Conservation (phyloP, 2,888 invertebrate genomes). For the Napeogenes inachia region DNA sequence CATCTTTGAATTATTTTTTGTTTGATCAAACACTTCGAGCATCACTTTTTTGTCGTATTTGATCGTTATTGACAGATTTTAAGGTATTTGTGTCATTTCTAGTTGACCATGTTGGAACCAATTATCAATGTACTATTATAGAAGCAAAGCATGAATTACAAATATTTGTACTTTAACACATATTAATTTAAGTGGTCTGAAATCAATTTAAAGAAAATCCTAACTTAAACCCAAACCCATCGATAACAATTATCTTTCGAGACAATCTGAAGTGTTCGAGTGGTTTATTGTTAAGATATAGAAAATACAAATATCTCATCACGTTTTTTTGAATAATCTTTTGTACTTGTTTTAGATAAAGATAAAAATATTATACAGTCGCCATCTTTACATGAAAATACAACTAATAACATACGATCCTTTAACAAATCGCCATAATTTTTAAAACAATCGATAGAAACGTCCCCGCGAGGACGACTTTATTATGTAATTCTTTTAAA, state of each 20-base stretch:
- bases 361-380: neutral
- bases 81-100: too few relatives aligned
- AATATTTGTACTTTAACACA: too few relatives aligned
- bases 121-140: too few relatives aligned
- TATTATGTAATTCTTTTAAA: constrained; percentile 33
- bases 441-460: constrained; percentile 35
- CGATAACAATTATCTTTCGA: constrained; percentile 15
- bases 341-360: neutral
- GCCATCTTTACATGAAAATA: constrained; percentile 2
- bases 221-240: constrained; percentile 4
- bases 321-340: constrained; percentile 8
- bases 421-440: constrained; percentile 37
- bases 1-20: constrained; percentile 24
- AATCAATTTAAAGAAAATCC: neutral
- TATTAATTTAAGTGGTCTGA: too few relatives aligned
- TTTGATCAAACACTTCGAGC: constrained; percentile 18
- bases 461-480: constrained; percentile 25
- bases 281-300: constrained; percentile 12
- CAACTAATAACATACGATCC: constrained; percentile 21
- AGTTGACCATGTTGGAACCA: too few relatives aligned
- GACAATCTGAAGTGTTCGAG: constrained; percentile 6
- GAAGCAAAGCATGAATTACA: too few relatives aligned
- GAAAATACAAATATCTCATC: constrained; percentile 2
- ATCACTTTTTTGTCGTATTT: constrained; percentile 13
- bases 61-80: neutral